Base-by-base conservation (phyloP, 2,888 invertebrate species). In the Platerodrilus igneus region DNA sequence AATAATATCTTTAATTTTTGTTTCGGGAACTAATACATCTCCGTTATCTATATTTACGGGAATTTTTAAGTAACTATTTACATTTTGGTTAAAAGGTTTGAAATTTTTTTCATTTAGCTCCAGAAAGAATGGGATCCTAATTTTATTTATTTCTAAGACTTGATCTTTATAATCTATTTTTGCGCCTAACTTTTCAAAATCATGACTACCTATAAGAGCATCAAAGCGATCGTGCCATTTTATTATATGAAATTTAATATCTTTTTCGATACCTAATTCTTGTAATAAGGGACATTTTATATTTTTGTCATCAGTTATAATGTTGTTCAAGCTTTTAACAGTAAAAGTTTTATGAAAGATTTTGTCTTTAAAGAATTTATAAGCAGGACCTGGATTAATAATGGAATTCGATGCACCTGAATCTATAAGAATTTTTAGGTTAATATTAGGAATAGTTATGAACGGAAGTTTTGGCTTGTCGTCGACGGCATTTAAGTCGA, bases 361-460 rank as follows among this genome's bases (percentile, higher is more conserved):
- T 8, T 25, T n/a, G 16, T 30, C 26, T 30, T 30, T 4, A 19
- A 35, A 43, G 22, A 31, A 26, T 4, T 10, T 25, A 6, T 34
- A 4, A 10, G 43, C 43, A 4, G 33, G 7, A 11, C 15, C 20
- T 1, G 43, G 34, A 13, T 43, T 43, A 6, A 38, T 43, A 21
- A 43, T 35, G 4, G 38, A 38, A 13, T 38, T 38, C 0, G 34
- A 43, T 8, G 38, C 37, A 6, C 38, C 35, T 13, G 17, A 31
- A 18, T 45, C 33, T 6, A 45, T 36, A 2, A 45, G 18, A 9
- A 36, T 26, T 38, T 43, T 38, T n/a, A 45, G 19, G 4, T 32
- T 14, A 11, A 38, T 14, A 4, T 20, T 15, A 2, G 38, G 38
- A 3, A 43, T 38, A 2, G 30, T 26, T 7, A 43, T 30, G 16